Evolutionary conservation across 2,888 invertebrate species (phyloP), one percentile per base, ranked within the genome.

Genomic region (Miltochrista miniata): DNA sequence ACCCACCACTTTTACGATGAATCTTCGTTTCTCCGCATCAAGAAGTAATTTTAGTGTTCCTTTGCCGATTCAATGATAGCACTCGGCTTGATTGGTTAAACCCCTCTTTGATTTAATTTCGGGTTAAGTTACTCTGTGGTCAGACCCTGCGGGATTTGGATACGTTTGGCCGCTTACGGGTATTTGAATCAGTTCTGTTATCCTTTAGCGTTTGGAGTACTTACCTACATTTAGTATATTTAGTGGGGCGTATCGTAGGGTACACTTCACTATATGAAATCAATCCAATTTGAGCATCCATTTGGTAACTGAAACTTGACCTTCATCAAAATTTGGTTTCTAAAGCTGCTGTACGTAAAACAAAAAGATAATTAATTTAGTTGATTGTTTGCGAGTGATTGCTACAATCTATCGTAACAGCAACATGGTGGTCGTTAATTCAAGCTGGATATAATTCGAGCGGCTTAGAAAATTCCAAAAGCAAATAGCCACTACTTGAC

Each of bases 1-100:
- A 70, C 84, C 87, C 83, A 82, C 87, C 87, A 87, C 87, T 90
- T 90, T 90, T 90, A 91, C 90, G 90, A 90, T 90, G 90, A 90
- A 90, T 91, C 90, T 90, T 91, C 90, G 90, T 90, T 90, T 90
- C 90, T 88, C 86, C 88, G 89, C 88, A 90, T 90, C 90, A 90
- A 90, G 90, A 90, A 91, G 90, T 90, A 90, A 90, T 90, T 90
- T 90, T 90, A 90, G 90, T 90, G 90, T 91, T 90, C 87, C 88
- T 90, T 90, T 87, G 84, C 88, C 90, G 90, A 90, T 90, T 90
- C 90, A 90, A 90, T 90, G 91, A 90, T 90, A 91, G 89, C 90
- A 91, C 90, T 91, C 90, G 90, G 76, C 79, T 81, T 90, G 90
- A 91, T 90, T 91, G 90, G 90, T 89, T 86, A 87, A 89, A 84